Base-by-base conservation (phyloP, 2,888 invertebrate species). In the Cordylochernes scorpioides region DNA sequence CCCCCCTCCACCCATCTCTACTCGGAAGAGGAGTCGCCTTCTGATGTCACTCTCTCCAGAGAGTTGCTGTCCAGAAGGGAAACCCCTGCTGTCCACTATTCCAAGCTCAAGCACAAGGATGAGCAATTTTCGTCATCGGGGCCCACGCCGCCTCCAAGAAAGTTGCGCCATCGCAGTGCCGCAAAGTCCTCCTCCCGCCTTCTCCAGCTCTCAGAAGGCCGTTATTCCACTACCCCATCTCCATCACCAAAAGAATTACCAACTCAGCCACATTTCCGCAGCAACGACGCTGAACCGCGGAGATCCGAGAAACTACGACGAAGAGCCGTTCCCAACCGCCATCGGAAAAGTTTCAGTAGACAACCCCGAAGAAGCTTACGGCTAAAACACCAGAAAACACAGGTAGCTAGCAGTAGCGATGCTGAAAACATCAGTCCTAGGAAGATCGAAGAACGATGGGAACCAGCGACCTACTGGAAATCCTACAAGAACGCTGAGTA, bases 391-490 rank as follows among this genome's bases (percentile, higher is more conserved):
- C 14, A 12, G 12, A 22, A 14, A 13, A 12, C 22, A 22, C 12
- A 22, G 14, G 12, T 22, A 5, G 4, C 22, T 5, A 22, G 14
- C 22, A 22, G 22, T 13, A 22, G 22, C 14, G 5, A 4, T 2
- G 14, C 5, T 13, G 14, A 13, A 14, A 13, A 12, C 4, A 22
- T 13, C 22, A 22, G 4, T 6, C 14, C 22, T 22, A 22, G 22
- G 14, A 22, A 14, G 6, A 22, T 22, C 6, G 22, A 22, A 4
- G 22, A 22, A 6, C 22, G 22, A 5, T 22, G 22, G 22, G 22
- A 22, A 22, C 22, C 22, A 5, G n/a, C n/a, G n/a, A n/a, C n/a
- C n/a, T 22, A 13, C 14, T 22, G 22, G 22, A 22, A 22, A 13
- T 14, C 22, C 14, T 22, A 22, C 14, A 22, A 14, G 22, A 22